Base-by-base conservation (phyloP, 2,888 invertebrate species). In the Prosapia bicincta region DNA sequence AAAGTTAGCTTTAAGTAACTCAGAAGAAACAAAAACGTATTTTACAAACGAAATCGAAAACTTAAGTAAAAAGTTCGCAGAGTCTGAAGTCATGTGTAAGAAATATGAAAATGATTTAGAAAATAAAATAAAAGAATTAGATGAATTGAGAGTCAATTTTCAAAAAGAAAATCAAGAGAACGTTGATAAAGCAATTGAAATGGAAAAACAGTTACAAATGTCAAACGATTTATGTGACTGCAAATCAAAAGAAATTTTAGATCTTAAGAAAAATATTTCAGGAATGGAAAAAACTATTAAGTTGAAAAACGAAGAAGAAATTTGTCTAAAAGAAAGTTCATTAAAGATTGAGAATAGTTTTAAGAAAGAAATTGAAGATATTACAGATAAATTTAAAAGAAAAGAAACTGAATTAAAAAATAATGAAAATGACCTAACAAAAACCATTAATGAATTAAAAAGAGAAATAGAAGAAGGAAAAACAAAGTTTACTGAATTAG, bases 21-120 rank as follows among this genome's bases (percentile, higher is more conserved):
- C 54, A 54, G 54, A 54, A n/a, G 54, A 82, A 76, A 78, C 85
- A 69, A 82, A 82, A 70, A 81, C 82, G 71, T 81, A 83, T 69
- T 83, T 85, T 26, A 81, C 83, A 66, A 78, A 78, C n/a, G 83
- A 85, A 78, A 82, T 84, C 65, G 80, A 83, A 32, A 82, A 81
- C 30, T 82, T 84, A 77, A 80, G 81, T 25, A 82, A 82, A 74
- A 79, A 79, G 28, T 82, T 83, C 25, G 80, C 82, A 26, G 81
- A 84, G 65, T 81, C 83, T 74, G 82, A 79, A 23, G 79, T 79
- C 13, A 81, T 82, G 70, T 77, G 81, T 66, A 77, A 82, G 15
- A 78, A 81, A 2, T 38, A 38, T 38, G 83, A 83, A 78, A 79
- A 81, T 9, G 66, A 80, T n/a, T 78, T 81, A 66, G 81, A 84